A percentile compares a stretch with the other conserved stretches of the same genome.
phyloP scores from a whole-genome alignment of 2,113 vertebrate genomes.

The Rostratula benghalensis region DNA sequence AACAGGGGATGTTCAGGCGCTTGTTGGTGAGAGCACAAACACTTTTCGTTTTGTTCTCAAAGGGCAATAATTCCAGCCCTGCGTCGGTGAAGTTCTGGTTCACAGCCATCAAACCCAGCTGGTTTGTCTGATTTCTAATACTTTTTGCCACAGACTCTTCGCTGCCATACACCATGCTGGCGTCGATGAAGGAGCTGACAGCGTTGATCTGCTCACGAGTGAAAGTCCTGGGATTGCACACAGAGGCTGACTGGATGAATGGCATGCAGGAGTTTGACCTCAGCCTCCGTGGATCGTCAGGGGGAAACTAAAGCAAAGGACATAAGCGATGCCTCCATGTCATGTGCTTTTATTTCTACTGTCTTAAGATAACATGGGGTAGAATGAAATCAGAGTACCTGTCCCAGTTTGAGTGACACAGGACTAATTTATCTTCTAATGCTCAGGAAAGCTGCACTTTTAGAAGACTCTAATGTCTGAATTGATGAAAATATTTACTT shows the following conservation, averaged over 20 bases:
- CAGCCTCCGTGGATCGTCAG: not conserved
- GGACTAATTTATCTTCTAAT: not conserved
- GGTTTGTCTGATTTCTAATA: slow-evolving; percentile 81
- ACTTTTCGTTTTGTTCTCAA: slow-evolving; percentile 32
- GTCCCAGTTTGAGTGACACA: not conserved
- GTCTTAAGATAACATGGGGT: fast-evolving
- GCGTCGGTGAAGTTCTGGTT: slow-evolving; percentile 81
- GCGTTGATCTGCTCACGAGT: slow-evolving; percentile 88
- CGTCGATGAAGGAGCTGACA: slow-evolving; percentile 86
- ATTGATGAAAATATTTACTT: not conserved
- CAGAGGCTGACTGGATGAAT: slow-evolving; percentile 43
- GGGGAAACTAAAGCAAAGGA: slow-evolving; percentile 56
- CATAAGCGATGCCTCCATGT: not conserved
- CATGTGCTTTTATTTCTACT: not conserved
- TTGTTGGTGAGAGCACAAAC: slow-evolving; percentile 70
- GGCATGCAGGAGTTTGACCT: slow-evolving; percentile 62
- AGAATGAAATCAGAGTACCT: not conserved
- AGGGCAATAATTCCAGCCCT: slow-evolving; percentile 81
- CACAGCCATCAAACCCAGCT: slow-evolving; percentile 81
- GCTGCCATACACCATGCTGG: slow-evolving; percentile 87
- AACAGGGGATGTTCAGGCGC: slow-evolving; percentile 69
- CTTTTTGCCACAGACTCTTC: slow-evolving; percentile 70
- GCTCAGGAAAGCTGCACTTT: not conserved
- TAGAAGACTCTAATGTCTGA: not conserved
- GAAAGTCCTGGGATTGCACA: not conserved